Conservation (phyloP, 1,140 invertebrate genomes). For the Apis dorsata region DNA sequence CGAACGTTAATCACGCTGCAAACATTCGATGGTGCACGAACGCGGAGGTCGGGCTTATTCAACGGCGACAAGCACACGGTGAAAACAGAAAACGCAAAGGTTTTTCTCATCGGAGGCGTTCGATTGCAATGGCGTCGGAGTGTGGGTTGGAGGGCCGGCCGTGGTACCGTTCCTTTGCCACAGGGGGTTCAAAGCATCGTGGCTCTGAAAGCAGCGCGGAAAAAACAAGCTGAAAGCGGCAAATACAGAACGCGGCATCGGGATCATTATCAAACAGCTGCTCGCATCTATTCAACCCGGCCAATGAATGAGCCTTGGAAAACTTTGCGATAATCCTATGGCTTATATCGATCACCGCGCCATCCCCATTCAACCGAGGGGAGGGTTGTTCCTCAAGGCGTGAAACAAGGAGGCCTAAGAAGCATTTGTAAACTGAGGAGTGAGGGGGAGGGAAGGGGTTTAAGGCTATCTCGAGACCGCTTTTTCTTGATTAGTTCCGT, state of each 20-base stretch:
- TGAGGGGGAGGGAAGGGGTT: neutral
- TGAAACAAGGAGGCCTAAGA: slow-evolving; percentile 18
- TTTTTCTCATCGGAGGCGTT: slow-evolving; percentile 5
- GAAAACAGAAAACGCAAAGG: slow-evolving; percentile 1
- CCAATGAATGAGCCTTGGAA: neutral
- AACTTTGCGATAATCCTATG: slow-evolving; percentile 41
- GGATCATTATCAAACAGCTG: slow-evolving; percentile 41
- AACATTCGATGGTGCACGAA: neutral
- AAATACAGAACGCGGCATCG: slow-evolving; percentile 16
- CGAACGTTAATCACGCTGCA: slow-evolving; percentile 12
- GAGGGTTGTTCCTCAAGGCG: slow-evolving; percentile 23
- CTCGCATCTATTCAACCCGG: slow-evolving; percentile 29
- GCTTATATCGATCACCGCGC: slow-evolving; percentile 42
- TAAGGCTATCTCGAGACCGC: neutral
- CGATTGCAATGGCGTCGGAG: slow-evolving; percentile 3
- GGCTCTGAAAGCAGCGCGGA: slow-evolving; percentile 3
- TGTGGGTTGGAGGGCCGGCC: neutral
- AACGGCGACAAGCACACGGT: neutral
- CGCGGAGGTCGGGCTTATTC: neutral
- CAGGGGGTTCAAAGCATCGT: slow-evolving; percentile 7
- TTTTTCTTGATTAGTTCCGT: neutral
- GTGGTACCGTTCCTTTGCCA: neutral
- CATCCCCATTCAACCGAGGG: neutral
- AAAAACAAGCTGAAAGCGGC: slow-evolving; percentile 39
- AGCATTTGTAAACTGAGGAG: slow-evolving; percentile 22